These are phyloP conservation scores for Corythucha ciliata DNA, from an alignment of 2,888 invertebrate species.

Conservation along the genomic window DNA sequence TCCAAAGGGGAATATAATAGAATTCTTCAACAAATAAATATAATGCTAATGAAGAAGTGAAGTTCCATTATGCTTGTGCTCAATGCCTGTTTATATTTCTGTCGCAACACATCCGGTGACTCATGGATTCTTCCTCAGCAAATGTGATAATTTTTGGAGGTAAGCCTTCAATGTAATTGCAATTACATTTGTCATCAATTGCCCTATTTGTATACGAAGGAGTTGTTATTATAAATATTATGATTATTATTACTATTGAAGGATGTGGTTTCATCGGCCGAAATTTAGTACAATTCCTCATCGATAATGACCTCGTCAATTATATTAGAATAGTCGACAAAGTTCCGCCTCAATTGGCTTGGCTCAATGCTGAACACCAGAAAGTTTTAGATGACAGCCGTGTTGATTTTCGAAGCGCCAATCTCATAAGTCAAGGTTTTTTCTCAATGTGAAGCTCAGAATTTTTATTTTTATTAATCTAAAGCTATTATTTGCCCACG, in stretches of 20 bases:
- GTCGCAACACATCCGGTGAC: no score
- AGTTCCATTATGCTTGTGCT: no score
- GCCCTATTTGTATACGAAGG: no score
- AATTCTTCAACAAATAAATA: no score
- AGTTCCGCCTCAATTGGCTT: constrained; percentile 86
- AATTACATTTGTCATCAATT: no score
- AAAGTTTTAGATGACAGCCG: constrained; percentile 62
- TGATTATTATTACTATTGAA: constrained; percentile 39
- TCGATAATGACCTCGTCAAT: constrained; percentile 65
- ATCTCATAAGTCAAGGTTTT: constrained; percentile 83
- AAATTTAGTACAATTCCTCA: constrained; percentile 71
- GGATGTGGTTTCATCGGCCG: constrained; percentile 92
- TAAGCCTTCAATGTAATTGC: no score
- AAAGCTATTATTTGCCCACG: neutral
- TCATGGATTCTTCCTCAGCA: no score
- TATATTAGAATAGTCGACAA: constrained; percentile 78
- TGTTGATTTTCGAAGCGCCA: constrained; percentile 83
- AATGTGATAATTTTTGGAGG: no score
- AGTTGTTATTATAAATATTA: no score
- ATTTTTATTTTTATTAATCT: neutral
- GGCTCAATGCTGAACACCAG: constrained; percentile 67
- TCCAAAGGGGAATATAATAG: no score
- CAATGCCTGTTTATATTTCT: no score
- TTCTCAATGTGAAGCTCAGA: constrained; percentile 40
- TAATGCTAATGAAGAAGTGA: no score